Percentiles rank a stretch among this genome's conserved stretches.
phyloP scores from a whole-genome alignment of 2,888 invertebrate genomes.

The Cataglyphis livida region DNA sequence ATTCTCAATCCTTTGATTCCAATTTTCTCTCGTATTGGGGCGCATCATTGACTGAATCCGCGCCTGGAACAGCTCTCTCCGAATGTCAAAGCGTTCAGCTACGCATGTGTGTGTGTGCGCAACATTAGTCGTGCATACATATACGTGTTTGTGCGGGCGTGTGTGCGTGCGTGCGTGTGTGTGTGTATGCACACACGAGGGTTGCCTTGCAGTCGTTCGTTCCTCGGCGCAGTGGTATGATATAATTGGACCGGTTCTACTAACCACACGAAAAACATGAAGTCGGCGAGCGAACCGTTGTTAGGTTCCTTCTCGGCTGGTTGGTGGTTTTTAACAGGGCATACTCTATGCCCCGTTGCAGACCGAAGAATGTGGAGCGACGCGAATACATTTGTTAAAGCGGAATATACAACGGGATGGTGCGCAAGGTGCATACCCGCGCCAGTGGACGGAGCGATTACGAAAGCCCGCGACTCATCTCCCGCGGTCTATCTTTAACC shows the following conservation, averaged over 20 bases:
- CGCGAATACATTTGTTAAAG: conserved; percentile 57
- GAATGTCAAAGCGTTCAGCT: conserved; percentile 42
- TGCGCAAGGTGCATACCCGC: conserved; percentile 47
- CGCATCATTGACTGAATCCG: neutral
- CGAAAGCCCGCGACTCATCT: conserved; percentile 62
- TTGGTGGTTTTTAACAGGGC: conserved; percentile 45
- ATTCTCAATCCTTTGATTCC: neutral
- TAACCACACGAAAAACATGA: conserved; percentile 75
- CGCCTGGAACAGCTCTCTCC: conserved; percentile 2
- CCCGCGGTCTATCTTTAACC: conserved; percentile 71
- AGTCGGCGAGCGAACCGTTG: conserved; percentile 74
- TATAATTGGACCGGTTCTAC: conserved; percentile 82
- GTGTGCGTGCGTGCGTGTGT: neutral
- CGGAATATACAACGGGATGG: conserved; percentile 54
- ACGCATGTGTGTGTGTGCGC: neutral
- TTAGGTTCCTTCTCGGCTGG: conserved; percentile 57
- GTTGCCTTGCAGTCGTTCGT: conserved; percentile 51
- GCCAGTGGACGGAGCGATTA: conserved; percentile 58
- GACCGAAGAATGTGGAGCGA: conserved; percentile 40
- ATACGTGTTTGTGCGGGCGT: conserved; percentile 5
- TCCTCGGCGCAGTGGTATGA: conserved; percentile 73
- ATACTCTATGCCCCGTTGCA: conserved; percentile 47
- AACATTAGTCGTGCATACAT: conserved; percentile 5
- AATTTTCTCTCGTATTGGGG: neutral
- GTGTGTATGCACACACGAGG: conserved; percentile 37